phyloP scores from a whole-genome alignment of 2,797 vertebrate species.

The Scolopax rusticola region DNA sequence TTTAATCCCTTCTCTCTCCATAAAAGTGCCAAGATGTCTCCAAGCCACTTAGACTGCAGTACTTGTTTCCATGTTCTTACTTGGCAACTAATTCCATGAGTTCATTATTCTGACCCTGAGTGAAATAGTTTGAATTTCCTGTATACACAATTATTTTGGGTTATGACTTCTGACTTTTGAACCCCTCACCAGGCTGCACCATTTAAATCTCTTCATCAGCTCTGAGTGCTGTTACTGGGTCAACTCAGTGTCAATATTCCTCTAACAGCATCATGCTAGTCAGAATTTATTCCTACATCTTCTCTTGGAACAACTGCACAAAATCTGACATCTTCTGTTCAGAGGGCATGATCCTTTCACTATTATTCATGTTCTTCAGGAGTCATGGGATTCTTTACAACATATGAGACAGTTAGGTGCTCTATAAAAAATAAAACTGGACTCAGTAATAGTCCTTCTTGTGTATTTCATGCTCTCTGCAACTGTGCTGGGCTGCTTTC shows the following conservation, averaged over 20 bases:
- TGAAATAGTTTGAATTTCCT: slow-evolving; percentile 50
- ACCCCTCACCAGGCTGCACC: slow-evolving; percentile 32
- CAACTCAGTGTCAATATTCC: not conserved
- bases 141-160: slow-evolving; percentile 53
- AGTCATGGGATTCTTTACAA: not conserved
- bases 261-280: not conserved
- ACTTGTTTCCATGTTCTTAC: slow-evolving; percentile 39
- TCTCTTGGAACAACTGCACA: not conserved
- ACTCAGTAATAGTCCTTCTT: not conserved
- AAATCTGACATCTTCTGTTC: not conserved
- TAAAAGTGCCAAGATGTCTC: slow-evolving; percentile 71
- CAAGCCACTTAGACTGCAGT: slow-evolving; percentile 41
- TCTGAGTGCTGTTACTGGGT: slow-evolving; percentile 6
- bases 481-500: not conserved
- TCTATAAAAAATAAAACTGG: not conserved
- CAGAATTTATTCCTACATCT: not conserved
- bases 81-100: slow-evolving; percentile 43
- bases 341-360: not conserved
- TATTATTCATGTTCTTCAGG: not conserved
- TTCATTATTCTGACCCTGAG: slow-evolving; percentile 54
- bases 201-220: slow-evolving; percentile 58
- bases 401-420: not conserved
- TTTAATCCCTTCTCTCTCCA: slow-evolving; percentile 69
- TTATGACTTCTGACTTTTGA: slow-evolving; percentile 66
- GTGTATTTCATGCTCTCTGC: not conserved